These are phyloP conservation scores for Hipposideros larvatus DNA, from an alignment of 2,797 vertebrate genomes.

Conservation along the genomic window DNA sequence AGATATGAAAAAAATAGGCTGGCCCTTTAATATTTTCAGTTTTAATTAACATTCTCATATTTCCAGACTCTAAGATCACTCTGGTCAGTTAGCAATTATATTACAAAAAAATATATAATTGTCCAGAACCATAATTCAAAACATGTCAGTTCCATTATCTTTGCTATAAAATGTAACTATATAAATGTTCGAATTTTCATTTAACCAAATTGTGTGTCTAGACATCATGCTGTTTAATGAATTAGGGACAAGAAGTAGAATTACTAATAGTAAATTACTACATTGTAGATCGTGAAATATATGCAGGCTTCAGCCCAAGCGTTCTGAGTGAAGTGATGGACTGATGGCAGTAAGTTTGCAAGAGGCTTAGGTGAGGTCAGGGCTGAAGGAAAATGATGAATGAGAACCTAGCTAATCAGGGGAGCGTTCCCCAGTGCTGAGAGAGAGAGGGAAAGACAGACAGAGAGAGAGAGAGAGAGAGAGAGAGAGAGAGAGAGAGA, in stretches of 20 bases:
- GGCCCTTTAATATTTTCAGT: neutral
- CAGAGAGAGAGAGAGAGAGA: neutral
- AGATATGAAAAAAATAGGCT: slow-evolving; percentile 16
- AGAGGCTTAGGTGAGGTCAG: slow-evolving; percentile 25
- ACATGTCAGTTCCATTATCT: neutral
- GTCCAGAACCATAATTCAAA: neutral
- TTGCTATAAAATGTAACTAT: slow-evolving; percentile 42
- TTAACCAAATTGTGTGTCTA: neutral
- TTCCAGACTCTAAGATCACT: slow-evolving; percentile 55
- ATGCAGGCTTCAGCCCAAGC: slow-evolving; percentile 28
- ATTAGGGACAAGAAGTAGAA: slow-evolving; percentile 35
- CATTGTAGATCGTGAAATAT: slow-evolving; percentile 1
- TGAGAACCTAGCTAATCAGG: neutral
- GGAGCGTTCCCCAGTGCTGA: neutral
- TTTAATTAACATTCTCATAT: slow-evolving; percentile 66
- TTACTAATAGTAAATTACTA: slow-evolving; percentile 53
- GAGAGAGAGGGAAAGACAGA: too few relatives aligned
- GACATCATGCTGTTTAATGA: slow-evolving; percentile 8
- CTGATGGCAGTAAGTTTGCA: neutral
- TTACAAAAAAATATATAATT: slow-evolving; percentile 21
- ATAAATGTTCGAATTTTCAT: slow-evolving; percentile 62
- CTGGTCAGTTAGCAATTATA: neutral
- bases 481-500: neutral
- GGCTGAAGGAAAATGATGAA: neutral
- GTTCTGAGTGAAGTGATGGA: neutral